Conservation (phyloP, 2,888 invertebrate species). For the Tetranychus piercei region DNA sequence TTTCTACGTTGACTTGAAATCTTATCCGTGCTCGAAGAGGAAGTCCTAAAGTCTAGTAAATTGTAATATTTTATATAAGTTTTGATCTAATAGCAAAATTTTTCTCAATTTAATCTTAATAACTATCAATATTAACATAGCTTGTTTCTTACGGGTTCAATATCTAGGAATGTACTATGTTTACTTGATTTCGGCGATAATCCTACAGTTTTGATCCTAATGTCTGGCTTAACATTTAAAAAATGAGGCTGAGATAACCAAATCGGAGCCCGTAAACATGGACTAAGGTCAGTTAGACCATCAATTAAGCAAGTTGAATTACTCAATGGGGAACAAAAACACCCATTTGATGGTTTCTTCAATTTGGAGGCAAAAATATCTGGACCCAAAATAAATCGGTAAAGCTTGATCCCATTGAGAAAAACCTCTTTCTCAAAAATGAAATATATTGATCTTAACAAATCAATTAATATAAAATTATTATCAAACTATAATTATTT, state of each 20-base stretch:
- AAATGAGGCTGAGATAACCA: background rate
- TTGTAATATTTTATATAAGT: background rate
- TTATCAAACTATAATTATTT: background rate
- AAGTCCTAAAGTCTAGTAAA: background rate
- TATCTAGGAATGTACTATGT: background rate
- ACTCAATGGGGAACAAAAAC: background rate
- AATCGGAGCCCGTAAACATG: background rate
- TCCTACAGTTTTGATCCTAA: background rate
- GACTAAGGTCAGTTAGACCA: background rate
- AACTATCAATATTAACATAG: background rate
- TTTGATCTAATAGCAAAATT: background rate
- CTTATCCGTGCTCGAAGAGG: background rate
- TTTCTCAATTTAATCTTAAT: background rate
- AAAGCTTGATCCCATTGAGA: background rate
- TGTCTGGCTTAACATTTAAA: background rate
- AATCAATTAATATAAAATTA: background rate
- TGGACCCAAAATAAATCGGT: background rate
- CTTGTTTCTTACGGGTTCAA: background rate
- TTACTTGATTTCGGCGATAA: background rate
- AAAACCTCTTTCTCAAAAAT: background rate
- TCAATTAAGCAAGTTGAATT: background rate
- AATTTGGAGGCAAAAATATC: background rate
- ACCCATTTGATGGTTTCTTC: background rate
- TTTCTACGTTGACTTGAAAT: background rate
- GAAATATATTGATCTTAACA: background rate